Evolutionary conservation across 2,113 vertebrate species (phyloP), one percentile per base, ranked within the genome.

Genomic region (Felis chaus): DNA sequence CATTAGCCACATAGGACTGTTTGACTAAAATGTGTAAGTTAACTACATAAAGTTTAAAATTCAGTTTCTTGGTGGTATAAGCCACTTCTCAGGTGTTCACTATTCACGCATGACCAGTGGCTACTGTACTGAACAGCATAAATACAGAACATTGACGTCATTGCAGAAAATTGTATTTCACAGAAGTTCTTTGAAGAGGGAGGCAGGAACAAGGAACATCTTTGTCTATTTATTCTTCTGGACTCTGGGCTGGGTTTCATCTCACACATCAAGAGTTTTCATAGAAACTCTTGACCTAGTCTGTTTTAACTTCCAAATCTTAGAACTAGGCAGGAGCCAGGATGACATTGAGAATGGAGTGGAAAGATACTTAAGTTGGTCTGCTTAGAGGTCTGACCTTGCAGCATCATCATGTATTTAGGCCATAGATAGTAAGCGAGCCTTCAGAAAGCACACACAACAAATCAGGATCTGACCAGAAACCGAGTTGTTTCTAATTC

Each of bases 111-210:
- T 0, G 11, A 21, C 55, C 19, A 9, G 33, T 21, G 61, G 29
- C 31, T 71, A 0, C 57, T 8, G 2, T 8, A 2, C 0, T 1
- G 9, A 53, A 25, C 33, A 48, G 61, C 57, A 33, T 11, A 68
- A n/a, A 2, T 10, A 21, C 3, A 5, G 57, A 55, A 7, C 36
- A 2, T 66, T 33, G 7, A 48, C 61, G 7, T 50, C 45, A 16
- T 5, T 23, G 12, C 29, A 10, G 66, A 25, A 82, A 82, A 19
- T 4, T 66, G 45, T 39, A 23, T 27, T 76, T 69, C 33, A 69
- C 16, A 68, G 61, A 48, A 7, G 13, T 15, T 63, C 50, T 94
- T 27, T 45, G 3, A 65, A 74, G 81, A 41, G 74, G 21, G 63
- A 87, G 36, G 53, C 61, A 25, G 48, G n/a, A 39, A 16, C 78